These are phyloP conservation scores for Oryzias sinensis DNA, from an alignment of 2,797 vertebrate species.

Conservation along the genomic window DNA sequence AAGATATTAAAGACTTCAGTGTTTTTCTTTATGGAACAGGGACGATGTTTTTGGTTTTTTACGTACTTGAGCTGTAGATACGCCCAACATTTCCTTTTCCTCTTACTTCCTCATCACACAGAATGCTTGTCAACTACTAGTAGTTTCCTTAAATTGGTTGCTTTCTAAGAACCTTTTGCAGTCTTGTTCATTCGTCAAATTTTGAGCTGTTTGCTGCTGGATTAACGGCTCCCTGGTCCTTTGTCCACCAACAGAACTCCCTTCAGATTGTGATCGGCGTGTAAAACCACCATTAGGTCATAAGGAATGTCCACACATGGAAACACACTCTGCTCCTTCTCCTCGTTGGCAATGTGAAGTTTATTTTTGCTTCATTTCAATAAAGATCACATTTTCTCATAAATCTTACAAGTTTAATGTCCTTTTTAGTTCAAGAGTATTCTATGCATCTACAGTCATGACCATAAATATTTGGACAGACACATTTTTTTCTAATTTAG, in stretches of 20 bases:
- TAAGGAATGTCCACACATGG: slow-evolving; percentile 27
- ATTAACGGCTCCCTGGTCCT: slow-evolving; percentile 44
- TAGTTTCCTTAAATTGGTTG: background rate
- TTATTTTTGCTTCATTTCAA: slow-evolving; percentile 52
- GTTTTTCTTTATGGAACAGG: slow-evolving; percentile 18
- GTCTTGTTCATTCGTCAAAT: slow-evolving; percentile 21
- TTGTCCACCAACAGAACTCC: slow-evolving; percentile 61
- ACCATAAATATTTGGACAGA: too few relatives aligned
- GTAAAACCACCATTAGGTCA: slow-evolving; percentile 36
- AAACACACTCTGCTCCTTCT: slow-evolving; percentile 15
- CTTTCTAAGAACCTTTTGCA: slow-evolving; percentile 60
- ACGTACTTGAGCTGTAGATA: slow-evolving; percentile 26
- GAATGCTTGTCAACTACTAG: background rate
- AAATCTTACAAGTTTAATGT: too few relatives aligned
- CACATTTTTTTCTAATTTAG: too few relatives aligned
- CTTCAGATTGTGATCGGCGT: slow-evolving; percentile 26
- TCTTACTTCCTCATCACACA: slow-evolving; percentile 10
- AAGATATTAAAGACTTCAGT: slow-evolving; percentile 82
- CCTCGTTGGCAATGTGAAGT: slow-evolving; percentile 9
- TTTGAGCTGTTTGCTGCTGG: slow-evolving; percentile 56
- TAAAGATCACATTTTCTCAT: slow-evolving; percentile 50
- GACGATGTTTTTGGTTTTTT: slow-evolving; percentile 21
- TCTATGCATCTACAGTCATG: too few relatives aligned
- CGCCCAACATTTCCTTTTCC: slow-evolving; percentile 3
- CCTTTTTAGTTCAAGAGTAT: too few relatives aligned